phyloP scores from a whole-genome alignment of 2,888 invertebrate genomes.

The Pinctada fucata region DNA sequence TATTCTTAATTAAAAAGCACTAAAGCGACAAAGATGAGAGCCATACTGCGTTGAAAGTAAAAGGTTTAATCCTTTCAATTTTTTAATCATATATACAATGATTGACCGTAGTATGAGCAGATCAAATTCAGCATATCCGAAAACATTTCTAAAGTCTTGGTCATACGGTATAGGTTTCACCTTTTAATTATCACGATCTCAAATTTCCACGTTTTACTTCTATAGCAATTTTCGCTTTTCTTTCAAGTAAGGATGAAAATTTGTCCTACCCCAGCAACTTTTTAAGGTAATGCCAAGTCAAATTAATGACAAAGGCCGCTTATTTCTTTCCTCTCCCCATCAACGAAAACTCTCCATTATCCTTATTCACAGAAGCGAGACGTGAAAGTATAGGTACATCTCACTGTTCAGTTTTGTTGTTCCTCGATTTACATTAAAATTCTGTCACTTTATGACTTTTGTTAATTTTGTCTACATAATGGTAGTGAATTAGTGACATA shows the following conservation, averaged over 20 bases:
- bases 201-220: slow-evolving; percentile 19
- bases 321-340: slow-evolving; percentile 25
- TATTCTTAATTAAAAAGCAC: no score
- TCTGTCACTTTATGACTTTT: slow-evolving; percentile 41
- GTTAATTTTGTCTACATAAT: slow-evolving; percentile 39
- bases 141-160: background rate
- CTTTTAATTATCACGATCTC: slow-evolving; percentile 24
- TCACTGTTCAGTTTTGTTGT: background rate
- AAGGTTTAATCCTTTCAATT: no score
- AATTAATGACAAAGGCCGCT: slow-evolving; percentile 23
- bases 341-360: slow-evolving; percentile 12
- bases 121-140: no score
- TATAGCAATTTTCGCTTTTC: slow-evolving; percentile 16
- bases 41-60: no score
- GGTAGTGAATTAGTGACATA: slow-evolving; percentile 33
- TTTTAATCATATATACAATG: no score
- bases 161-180: slow-evolving; percentile 9
- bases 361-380: slow-evolving; percentile 13
- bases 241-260: slow-evolving; percentile 17
- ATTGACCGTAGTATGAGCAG: no score
- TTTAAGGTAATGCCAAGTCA: slow-evolving; percentile 24
- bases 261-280: slow-evolving; percentile 11
- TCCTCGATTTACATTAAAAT: slow-evolving; percentile 33
- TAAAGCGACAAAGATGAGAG: no score
- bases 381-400: background rate